phyloP scores from a whole-genome alignment of 1,140 invertebrate genomes.

The Bicyclus anynana region DNA sequence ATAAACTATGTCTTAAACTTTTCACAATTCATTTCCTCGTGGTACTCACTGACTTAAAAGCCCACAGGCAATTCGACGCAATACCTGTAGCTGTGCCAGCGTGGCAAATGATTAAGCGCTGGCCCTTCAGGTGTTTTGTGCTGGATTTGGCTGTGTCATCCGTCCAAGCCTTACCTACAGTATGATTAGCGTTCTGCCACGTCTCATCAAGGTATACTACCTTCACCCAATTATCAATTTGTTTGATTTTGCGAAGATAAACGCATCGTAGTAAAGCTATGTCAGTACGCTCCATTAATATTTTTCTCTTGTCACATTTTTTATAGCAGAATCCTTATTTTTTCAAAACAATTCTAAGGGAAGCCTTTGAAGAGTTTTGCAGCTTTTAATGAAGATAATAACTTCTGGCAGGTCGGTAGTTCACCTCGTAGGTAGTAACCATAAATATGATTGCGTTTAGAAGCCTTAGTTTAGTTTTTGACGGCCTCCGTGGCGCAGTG shows the following conservation, averaged over 20 bases:
- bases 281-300: slow-evolving; percentile 25
- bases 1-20: slow-evolving; percentile 30
- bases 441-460: slow-evolving; percentile 30
- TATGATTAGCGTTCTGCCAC: neutral
- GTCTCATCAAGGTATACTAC: neutral
- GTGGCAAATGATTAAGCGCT: neutral
- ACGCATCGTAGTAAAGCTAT: slow-evolving; percentile 14
- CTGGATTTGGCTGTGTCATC: slow-evolving; percentile 15
- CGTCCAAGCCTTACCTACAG: slow-evolving; percentile 1
- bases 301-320: slow-evolving; percentile 31
- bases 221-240: slow-evolving; percentile 14
- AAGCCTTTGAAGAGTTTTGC: slow-evolving; percentile 16
- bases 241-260: slow-evolving; percentile 17
- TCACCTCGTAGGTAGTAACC: slow-evolving; percentile 14
- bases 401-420: slow-evolving; percentile 15
- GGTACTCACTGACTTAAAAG: slow-evolving; percentile 20
- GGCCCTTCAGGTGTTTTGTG: slow-evolving; percentile 1
- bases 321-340: slow-evolving; percentile 18
- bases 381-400: slow-evolving; percentile 20
- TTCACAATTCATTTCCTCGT: slow-evolving; percentile 31
- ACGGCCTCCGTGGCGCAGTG: no score
- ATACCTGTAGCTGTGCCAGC: slow-evolving; percentile 9
- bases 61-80: slow-evolving; percentile 12
- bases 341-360: slow-evolving; percentile 18
- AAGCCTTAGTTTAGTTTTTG: no score